phyloP scores from a whole-genome alignment of 1,140 invertebrate species.

The Pseudomyrmex gracilis region DNA sequence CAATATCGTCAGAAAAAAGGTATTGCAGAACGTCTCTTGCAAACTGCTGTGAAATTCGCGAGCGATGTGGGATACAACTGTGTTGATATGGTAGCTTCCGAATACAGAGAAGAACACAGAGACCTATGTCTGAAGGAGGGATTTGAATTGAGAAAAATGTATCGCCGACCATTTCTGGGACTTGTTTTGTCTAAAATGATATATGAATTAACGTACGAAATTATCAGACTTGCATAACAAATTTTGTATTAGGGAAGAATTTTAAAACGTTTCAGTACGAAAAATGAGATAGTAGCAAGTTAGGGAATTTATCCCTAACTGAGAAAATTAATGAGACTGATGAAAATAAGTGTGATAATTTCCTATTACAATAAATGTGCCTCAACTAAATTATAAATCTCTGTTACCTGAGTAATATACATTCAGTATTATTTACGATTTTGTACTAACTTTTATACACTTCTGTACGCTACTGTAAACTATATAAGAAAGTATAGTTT shows the following conservation, averaged over 20 bases:
- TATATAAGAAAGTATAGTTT: no score
- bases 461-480: no score
- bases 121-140: slow-evolving; percentile 86
- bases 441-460: no score
- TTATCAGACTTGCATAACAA: slow-evolving; percentile 80
- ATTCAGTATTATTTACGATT: no score
- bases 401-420: no score
- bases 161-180: slow-evolving; percentile 84
- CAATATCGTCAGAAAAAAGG: slow-evolving; percentile 83
- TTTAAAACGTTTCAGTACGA: no score
- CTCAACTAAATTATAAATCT: no score
- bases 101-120: slow-evolving; percentile 85
- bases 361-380: no score
- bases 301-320: not conserved
- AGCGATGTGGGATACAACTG: slow-evolving; percentile 84
- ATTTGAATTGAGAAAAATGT: slow-evolving; percentile 86
- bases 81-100: slow-evolving; percentile 85
- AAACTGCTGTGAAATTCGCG: slow-evolving; percentile 84
- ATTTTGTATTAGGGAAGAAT: slow-evolving; percentile 46
- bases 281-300: no score
- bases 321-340: slow-evolving; percentile 19
- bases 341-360: not conserved
- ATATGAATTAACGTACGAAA: slow-evolving; percentile 83
- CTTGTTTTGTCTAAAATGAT: slow-evolving; percentile 83
- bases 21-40: slow-evolving; percentile 83